Percentiles rank a stretch among this genome's conserved stretches.
Conservation (phyloP, 1,140 invertebrate genomes). For the Nasonia vitripennis region DNA sequence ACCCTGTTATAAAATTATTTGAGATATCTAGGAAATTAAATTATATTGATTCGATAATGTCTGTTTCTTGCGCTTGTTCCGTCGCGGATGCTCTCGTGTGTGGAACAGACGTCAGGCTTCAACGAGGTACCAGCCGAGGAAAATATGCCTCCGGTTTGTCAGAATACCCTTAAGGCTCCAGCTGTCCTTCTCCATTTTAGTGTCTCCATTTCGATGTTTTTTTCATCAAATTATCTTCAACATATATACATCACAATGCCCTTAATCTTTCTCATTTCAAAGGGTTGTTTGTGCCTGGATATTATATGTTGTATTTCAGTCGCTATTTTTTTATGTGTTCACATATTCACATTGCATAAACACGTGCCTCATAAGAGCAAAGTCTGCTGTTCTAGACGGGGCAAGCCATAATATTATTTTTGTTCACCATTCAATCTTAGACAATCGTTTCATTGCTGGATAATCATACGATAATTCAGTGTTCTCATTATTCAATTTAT, state of each 20-base stretch:
- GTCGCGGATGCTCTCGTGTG: conserved; percentile 69
- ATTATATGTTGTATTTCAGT: conserved; percentile 24
- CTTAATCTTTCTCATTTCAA: conserved; percentile 25
- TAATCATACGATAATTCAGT: conserved; percentile 14
- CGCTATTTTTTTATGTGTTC: conserved; percentile 15
- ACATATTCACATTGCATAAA: conserved; percentile 22
- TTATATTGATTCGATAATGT: conserved; percentile 72
- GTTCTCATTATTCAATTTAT: conserved; percentile 46
- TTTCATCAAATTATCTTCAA: conserved; percentile 12
- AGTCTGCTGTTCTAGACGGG: conserved; percentile 5
- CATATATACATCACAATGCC: conserved; percentile 5
- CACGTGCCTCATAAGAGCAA: conserved; percentile 4
- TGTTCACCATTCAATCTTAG: conserved; percentile 23
- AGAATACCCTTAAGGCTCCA: conserved; percentile 60
- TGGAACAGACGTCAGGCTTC: conserved; percentile 90
- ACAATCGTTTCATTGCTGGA: conserved; percentile 2
- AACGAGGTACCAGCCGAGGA: conserved; percentile 89
- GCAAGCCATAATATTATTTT: conserved; percentile 14
- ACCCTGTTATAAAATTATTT: conserved; percentile 32
- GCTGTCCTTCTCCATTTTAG: conserved; percentile 33
- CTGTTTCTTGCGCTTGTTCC: conserved; percentile 74
- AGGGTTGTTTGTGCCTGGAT: not conserved
- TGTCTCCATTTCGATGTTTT: conserved; percentile 47
- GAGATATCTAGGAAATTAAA: conserved; percentile 15
- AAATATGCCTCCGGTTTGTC: conserved; percentile 90